These are phyloP conservation scores for Polydrusus cervinus DNA, from an alignment of 2,888 invertebrate genomes.

Conservation along the genomic window DNA sequence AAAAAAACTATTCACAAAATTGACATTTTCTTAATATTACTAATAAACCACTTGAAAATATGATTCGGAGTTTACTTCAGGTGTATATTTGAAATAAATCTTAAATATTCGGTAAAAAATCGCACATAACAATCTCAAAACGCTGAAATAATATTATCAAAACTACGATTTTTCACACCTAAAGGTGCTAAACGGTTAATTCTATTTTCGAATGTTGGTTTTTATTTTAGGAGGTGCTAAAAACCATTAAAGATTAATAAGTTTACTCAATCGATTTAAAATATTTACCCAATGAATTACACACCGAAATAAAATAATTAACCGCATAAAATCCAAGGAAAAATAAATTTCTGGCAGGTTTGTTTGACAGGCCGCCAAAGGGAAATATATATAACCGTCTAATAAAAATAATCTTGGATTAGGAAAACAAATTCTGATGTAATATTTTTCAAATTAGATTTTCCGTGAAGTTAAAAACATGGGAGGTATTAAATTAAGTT, in stretches of 20 bases:
- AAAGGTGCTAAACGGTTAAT: slow-evolving; percentile 10
- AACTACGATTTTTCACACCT: not conserved
- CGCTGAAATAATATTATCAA: too few species aligned
- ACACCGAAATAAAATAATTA: slow-evolving; percentile 29
- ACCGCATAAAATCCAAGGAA: slow-evolving; percentile 20
- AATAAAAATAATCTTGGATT: slow-evolving; percentile 41
- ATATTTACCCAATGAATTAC: slow-evolving; percentile 28
- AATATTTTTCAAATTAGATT: slow-evolving; percentile 26
- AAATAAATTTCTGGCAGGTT: slow-evolving; percentile 33
- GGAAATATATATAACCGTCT: slow-evolving; percentile 27
- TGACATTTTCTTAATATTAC: too few species aligned
- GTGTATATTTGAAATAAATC: too few species aligned
- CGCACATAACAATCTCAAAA: too few species aligned
- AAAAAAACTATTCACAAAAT: too few species aligned
- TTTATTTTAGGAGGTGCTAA: slow-evolving; percentile 33
- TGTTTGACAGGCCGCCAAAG: slow-evolving; percentile 40
- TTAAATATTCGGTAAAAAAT: too few species aligned
- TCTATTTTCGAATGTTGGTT: slow-evolving; percentile 1
- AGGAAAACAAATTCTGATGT: slow-evolving; percentile 31
- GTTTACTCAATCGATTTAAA: slow-evolving; percentile 22
- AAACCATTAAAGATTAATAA: slow-evolving; percentile 29
- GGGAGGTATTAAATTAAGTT: not conserved
- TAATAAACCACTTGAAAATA: too few species aligned
- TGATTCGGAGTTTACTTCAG: too few species aligned
- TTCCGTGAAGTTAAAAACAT: not conserved